These are phyloP conservation scores for Sisor rabdophorus DNA, from an alignment of 2,113 vertebrate genomes.

Conservation along the genomic window DNA sequence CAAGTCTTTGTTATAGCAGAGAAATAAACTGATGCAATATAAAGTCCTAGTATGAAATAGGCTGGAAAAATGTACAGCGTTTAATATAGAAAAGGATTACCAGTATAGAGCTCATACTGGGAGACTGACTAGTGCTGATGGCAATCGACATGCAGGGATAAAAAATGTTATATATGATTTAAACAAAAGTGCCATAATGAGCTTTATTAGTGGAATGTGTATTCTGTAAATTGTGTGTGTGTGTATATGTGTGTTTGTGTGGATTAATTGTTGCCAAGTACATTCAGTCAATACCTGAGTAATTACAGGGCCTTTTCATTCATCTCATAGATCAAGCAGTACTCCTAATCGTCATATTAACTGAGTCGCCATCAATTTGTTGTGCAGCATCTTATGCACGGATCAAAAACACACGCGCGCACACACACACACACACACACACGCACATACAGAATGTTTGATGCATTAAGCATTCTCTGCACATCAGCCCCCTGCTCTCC, in stretches of 20 bases:
- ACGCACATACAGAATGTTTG: conserved; percentile 8
- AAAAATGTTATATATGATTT: not conserved
- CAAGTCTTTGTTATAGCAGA: not conserved
- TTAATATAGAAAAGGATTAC: not conserved
- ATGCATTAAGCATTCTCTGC: conserved; percentile 25
- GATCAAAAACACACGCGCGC: conserved; percentile 19
- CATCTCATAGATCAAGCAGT: conserved; percentile 4
- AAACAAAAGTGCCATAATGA: not conserved
- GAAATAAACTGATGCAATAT: conserved; percentile 19
- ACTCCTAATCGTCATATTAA: conserved; percentile 22
- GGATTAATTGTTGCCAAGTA: not conserved
- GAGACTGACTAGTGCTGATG: not conserved
- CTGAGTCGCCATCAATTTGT: conserved; percentile 18
- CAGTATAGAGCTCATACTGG: not conserved
- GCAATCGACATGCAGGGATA: too few species aligned
- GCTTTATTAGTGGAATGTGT: not conserved
- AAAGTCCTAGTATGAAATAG: conserved; percentile 3
- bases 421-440: conserved; percentile 18
- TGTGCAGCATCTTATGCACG: not conserved
- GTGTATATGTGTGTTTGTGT: not conserved
- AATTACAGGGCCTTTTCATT: not conserved
- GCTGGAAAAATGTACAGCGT: not conserved
- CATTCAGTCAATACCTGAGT: conserved; percentile 3
- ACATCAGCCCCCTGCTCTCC: conserved; percentile 26
- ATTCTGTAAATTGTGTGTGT: not conserved